A percentile compares a stretch with the other conserved stretches of the same genome.
These are phyloP conservation scores for Rhyacichthys aspro DNA, from an alignment of 2,797 vertebrate species.

Conservation along the genomic window DNA sequence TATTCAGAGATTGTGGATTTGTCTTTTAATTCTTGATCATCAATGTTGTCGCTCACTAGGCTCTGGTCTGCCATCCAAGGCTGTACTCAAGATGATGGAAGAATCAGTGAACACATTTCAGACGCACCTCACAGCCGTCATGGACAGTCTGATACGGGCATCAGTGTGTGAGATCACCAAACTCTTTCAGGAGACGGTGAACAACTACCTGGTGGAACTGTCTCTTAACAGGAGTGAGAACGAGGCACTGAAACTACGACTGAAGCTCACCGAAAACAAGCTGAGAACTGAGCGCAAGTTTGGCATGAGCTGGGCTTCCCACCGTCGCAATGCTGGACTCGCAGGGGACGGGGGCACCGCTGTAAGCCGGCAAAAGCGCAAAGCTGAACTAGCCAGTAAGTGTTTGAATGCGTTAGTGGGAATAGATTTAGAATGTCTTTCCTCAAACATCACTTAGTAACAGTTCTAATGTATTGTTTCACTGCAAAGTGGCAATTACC, in stretches of 20 bases:
- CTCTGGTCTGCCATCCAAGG: constrained; percentile 7
- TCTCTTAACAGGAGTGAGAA: constrained; percentile 84
- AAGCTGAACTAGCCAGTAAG: constrained; percentile 74
- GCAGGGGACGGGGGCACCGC: constrained; percentile 47
- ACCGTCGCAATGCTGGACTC: constrained; percentile 75
- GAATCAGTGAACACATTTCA: constrained; percentile 83
- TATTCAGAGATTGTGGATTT: no score
- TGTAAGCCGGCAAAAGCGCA: constrained; percentile 69
- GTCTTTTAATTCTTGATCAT: no score
- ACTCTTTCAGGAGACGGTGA: constrained; percentile 85
- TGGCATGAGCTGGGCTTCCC: constrained; percentile 81
- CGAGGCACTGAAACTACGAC: constrained; percentile 79
- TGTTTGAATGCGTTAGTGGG: constrained; percentile 18
- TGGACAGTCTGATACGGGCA: constrained; percentile 83
- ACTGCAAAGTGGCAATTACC: no score
- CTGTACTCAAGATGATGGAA: constrained; percentile 74
- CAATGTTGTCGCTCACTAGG: background rate
- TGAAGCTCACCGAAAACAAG: constrained; percentile 82
- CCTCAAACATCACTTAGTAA: no score
- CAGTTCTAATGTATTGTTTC: no score
- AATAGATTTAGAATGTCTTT: background rate
- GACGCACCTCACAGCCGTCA: constrained; percentile 83
- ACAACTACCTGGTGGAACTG: constrained; percentile 84
- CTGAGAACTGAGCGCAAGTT: constrained; percentile 83
- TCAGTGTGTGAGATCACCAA: constrained; percentile 85